Percentiles rank a stretch among this genome's conserved stretches.
phyloP scores from a whole-genome alignment of 2,888 invertebrate species.

The Synergus gifuensis region DNA sequence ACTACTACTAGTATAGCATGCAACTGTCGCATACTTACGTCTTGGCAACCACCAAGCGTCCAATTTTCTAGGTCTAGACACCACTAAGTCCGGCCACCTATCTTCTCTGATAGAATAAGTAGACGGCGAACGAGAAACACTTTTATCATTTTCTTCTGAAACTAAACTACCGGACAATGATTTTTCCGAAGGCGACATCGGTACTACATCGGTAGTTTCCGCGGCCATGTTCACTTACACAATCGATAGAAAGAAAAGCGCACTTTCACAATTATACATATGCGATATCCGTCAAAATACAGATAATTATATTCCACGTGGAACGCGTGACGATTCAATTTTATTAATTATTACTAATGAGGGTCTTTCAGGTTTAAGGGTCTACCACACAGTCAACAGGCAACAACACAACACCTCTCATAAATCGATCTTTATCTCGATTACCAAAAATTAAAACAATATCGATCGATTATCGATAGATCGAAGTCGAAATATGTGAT shows the following conservation, averaged over 20 bases:
- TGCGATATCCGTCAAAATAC: neutral
- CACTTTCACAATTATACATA: conserved; percentile 46
- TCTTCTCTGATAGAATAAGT: conserved; percentile 80
- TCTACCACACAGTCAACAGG: neutral
- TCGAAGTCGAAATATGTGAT: neutral
- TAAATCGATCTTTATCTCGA: conserved; percentile 4
- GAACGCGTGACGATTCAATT: neutral
- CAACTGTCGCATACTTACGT: conserved; percentile 69
- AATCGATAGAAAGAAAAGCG: conserved; percentile 40
- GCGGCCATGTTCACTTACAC: conserved; percentile 71
- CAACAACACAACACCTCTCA: conserved; percentile 27
- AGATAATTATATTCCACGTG: neutral
- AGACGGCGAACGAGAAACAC: conserved; percentile 80
- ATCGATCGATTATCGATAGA: neutral
- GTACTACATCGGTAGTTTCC: conserved; percentile 72
- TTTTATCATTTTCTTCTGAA: conserved; percentile 78
- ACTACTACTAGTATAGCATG: neutral
- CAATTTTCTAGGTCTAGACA: conserved; percentile 74
- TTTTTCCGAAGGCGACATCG: conserved; percentile 76
- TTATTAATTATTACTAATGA: neutral
- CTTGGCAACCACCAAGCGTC: conserved; percentile 75
- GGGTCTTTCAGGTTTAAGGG: neutral
- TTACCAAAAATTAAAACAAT: neutral
- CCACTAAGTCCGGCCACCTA: conserved; percentile 76
- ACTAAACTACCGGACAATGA: conserved; percentile 75